A percentile compares a stretch with the other conserved stretches of the same genome.
Evolutionary conservation across 1,140 invertebrate genomes (phyloP).

Genomic region (Gyrodactylus salaris): DNA sequence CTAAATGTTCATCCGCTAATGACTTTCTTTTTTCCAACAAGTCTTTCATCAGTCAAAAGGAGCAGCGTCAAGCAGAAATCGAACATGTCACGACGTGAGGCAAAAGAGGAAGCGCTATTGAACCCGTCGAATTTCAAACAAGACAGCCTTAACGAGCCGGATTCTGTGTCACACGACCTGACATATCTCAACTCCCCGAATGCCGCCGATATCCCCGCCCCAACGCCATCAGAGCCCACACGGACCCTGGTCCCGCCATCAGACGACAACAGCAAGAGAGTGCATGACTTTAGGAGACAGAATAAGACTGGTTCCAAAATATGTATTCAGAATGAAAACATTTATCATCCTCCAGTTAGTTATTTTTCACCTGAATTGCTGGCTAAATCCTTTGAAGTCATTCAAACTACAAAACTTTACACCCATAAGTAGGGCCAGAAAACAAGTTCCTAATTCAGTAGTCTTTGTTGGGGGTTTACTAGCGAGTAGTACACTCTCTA

Average conservation of each 20-base stretch:
- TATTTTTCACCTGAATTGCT: no score
- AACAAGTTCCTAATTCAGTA: no score
- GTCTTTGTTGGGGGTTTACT: no score
- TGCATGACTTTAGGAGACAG: no score
- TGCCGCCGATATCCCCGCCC: background rate
- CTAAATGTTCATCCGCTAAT: no score
- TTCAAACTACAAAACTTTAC: no score
- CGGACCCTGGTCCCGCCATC: background rate
- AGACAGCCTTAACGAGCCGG: background rate
- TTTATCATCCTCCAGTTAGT: no score
- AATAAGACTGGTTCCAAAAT: no score
- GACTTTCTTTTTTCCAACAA: background rate
- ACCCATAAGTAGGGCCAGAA: no score
- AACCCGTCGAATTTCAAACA: background rate
- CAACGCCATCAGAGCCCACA: background rate
- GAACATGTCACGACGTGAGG: slow-evolving; percentile 7
- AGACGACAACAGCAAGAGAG: background rate
- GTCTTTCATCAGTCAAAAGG: background rate
- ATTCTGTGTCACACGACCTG: background rate
- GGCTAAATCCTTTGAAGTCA: no score
- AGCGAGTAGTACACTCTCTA: no score
- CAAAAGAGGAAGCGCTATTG: slow-evolving; percentile 2
- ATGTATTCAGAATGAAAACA: no score
- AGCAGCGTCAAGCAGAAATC: background rate
- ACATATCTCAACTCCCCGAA: background rate